phyloP scores from a whole-genome alignment of 2,797 vertebrate genomes.

The Poecilia velifera region DNA sequence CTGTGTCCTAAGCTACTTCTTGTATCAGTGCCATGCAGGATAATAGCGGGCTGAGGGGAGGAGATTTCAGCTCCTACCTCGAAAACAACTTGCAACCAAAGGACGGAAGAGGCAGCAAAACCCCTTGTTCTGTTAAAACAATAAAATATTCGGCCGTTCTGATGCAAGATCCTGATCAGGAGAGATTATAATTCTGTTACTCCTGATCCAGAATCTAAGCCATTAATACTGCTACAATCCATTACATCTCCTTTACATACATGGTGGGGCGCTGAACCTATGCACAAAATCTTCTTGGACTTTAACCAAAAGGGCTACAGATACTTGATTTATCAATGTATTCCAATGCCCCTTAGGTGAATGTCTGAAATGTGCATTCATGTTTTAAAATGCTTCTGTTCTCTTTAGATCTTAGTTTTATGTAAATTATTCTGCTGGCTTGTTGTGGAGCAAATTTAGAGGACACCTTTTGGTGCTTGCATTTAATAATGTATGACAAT shows the following conservation, averaged over 20 bases:
- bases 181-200: not conserved
- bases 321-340: not conserved
- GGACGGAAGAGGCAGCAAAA: not conserved
- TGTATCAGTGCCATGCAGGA: slow-evolving; percentile 53
- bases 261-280: not conserved
- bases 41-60: slow-evolving; percentile 24
- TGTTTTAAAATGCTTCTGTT: not conserved
- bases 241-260: not conserved
- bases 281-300: not conserved
- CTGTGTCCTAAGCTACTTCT: slow-evolving; percentile 52
- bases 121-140: not conserved
- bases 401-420: not conserved
- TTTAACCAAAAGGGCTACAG: not conserved
- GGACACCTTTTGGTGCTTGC: not conserved
- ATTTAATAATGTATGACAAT: not conserved
- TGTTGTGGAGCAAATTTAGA: not conserved
- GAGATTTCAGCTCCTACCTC: slow-evolving; percentile 27
- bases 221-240: not conserved
- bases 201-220: not conserved
- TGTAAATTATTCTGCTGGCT: not conserved
- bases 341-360: not conserved
- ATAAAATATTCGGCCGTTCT: not conserved
- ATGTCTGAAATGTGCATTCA: not conserved
- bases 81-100: slow-evolving; percentile 22
- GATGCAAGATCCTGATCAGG: not conserved